Base-by-base conservation (phyloP, 2,113 vertebrate genomes). In the Ammodytes marinus region DNA sequence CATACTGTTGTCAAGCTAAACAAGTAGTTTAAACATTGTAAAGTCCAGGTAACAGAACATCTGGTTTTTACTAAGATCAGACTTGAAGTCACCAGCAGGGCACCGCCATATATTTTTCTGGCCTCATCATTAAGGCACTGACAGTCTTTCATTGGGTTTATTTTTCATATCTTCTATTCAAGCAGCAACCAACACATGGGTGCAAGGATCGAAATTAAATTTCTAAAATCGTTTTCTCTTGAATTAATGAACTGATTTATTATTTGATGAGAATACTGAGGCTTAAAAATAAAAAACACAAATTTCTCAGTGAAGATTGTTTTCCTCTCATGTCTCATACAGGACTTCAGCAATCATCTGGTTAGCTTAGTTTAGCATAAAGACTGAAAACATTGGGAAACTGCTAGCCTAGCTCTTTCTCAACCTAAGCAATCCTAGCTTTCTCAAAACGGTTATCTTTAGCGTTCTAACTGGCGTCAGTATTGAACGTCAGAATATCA, bases 81-180 rank as follows among this genome's bases (percentile, higher is more conserved):
- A 37, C 27, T 7, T 14, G 27, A 59, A 40, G 6, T 54, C 17
- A 8, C 37, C 63, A 69, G 77, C 64, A 75, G 47, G 60, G 81
- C 7, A 68, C 71, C 27, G 77, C 55, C 42, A 45, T 42, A 27
- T n/a, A 52, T 17, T 4, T 66, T 35, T 61, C 72, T n/a, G 47
- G 49, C 67, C 69, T 80, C 54, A 4, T 8, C 0, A 53, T 50
- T 49, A 90, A 92, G 87, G 90, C 90, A 92, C 91, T 43, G 66
- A 66, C 63, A 69, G 66, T 74, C 54, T 77, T 3, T 68, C 11
- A 13, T 17, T 17, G 40, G 2, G 27, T 55, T 58, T 58, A 40
- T n/a, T n/a, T n/a, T 45, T 52, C 42, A 35, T n/a, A 13, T 55
- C 14, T 37, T 27, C 8, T 27, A 66, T 27, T 15, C 17, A 4